Base-by-base conservation (phyloP, 2,113 vertebrate species). In the Fulica atra region DNA sequence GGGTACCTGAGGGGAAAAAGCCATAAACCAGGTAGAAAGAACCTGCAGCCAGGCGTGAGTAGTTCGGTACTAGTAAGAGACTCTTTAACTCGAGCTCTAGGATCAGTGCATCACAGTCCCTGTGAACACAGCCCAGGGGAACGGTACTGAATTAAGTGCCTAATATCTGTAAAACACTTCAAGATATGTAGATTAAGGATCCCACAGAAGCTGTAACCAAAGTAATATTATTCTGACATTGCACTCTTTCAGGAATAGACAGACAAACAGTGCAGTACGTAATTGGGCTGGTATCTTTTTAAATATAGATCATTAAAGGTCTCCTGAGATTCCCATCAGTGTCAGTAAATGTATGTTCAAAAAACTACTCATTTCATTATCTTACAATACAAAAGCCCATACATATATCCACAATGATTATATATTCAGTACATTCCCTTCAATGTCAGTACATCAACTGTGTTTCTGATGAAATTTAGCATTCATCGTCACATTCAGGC, bases 391-490 rank as follows among this genome's bases (percentile, higher is more conserved):
- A 96, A 96, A 91, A 33, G 17, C 31, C 68, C 54, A 57, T 61
- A 64, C 74, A 95, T 86, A 86, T 69, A 95, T 71, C 71, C 69
- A 93, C 31, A 70, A 57, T 84, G 61, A 92, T 96, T 92, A 96
- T 60, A 91, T 53, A 96, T 93, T 92, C 93, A 93, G 69, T 42
- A 83, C 57, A 64, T 65, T 93, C 79, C 48, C 91, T 96, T 94
- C 95, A 84, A 94, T 90, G 89, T 92, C 94, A 81, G 71, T 54
- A 71, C 64, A 90, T 91, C 87, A 92, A 56, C 66, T n/a, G 38
- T 48, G 51, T 71, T 92, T 90, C 91, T 29, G 40, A 24, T 71
- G 76, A 88, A 87, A 95, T 87, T 95, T 95, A 82, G 38, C 36
- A 94, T 83, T 95, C 91, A 70, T 77, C 13, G 4, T 69, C 82